Conservation (phyloP, 1,140 invertebrate species). For the Saccostrea glomerata region DNA sequence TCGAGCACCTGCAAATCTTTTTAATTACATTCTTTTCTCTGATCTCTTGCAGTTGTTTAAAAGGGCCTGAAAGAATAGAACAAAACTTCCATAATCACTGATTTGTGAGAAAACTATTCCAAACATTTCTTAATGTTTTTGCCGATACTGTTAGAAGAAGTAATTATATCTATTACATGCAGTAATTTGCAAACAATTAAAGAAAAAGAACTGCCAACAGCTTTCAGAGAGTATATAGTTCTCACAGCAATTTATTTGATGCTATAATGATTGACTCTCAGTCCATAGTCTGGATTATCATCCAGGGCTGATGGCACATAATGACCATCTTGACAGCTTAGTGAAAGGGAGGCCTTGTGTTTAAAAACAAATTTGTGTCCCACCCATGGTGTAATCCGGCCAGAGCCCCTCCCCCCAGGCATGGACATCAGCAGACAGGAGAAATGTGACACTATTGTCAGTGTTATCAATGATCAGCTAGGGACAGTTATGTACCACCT, state of each 20-base stretch:
- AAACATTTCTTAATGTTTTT: not conserved
- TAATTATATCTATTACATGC: not conserved
- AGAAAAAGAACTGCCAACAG: not conserved
- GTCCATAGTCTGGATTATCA: not conserved
- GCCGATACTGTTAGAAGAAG: not conserved
- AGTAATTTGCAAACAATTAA: not conserved
- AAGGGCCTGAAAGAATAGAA: not conserved
- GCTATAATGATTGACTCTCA: not conserved
- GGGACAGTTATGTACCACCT: not conserved
- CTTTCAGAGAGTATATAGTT: not conserved
- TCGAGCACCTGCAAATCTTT: constrained; percentile 32
- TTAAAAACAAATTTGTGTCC: constrained; percentile 2
- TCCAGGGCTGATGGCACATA: not conserved
- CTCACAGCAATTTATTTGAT: no score
- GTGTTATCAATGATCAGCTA: not conserved
- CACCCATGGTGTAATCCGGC: constrained; percentile 28
- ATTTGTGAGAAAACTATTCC: not conserved
- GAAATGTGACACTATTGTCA: constrained; percentile 18
- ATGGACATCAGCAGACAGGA: not conserved
- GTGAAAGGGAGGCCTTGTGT: constrained; percentile 14
- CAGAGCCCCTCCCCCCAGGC: constrained; percentile 13
- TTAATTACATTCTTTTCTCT: constrained; percentile 7
- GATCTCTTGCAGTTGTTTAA: constrained; percentile 8
- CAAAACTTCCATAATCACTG: not conserved
- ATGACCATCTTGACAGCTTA: constrained; percentile 15